Percentiles rank a stretch among this genome's conserved stretches.
phyloP scores from a whole-genome alignment of 2,113 vertebrate genomes.

The Ceyx margarethae region DNA sequence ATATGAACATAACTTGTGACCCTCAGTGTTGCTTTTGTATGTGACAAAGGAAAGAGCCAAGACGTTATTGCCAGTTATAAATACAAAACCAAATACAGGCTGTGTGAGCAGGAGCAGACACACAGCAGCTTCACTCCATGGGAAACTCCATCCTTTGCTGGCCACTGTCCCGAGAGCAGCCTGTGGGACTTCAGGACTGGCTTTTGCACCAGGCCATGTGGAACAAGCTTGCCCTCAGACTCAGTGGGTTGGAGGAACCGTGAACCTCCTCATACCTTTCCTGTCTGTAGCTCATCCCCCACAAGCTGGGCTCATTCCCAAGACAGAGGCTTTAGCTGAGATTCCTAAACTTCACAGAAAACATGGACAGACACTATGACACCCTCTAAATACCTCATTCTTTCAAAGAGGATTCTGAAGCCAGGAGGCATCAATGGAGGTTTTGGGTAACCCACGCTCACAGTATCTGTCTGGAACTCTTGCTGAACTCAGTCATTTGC shows the following conservation, averaged over 20 bases:
- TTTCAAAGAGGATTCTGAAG: background rate
- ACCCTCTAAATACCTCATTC: too few relatives aligned
- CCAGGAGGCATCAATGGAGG: background rate
- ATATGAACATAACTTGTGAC: background rate
- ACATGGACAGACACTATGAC: background rate
- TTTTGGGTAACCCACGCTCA: background rate
- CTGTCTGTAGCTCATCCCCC: background rate
- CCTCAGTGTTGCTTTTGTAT: background rate
- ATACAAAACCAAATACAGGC: background rate
- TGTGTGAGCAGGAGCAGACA: background rate
- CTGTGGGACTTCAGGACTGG: background rate
- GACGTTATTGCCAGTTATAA: background rate
- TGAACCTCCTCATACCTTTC: background rate
- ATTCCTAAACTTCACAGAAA: background rate
- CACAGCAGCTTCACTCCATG: background rate
- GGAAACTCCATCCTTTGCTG: fast-evolving
- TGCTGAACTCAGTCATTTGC: background rate
- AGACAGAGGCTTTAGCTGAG: background rate
- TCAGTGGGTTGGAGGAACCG: background rate
- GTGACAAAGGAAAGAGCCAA: background rate
- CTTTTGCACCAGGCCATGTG: background rate
- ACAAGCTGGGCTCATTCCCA: fast-evolving
- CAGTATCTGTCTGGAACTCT: background rate
- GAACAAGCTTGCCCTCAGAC: background rate
- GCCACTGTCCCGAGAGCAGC: background rate